Conservation (phyloP, 2,797 vertebrate genomes). For the Arctocebus calabarensis region DNA sequence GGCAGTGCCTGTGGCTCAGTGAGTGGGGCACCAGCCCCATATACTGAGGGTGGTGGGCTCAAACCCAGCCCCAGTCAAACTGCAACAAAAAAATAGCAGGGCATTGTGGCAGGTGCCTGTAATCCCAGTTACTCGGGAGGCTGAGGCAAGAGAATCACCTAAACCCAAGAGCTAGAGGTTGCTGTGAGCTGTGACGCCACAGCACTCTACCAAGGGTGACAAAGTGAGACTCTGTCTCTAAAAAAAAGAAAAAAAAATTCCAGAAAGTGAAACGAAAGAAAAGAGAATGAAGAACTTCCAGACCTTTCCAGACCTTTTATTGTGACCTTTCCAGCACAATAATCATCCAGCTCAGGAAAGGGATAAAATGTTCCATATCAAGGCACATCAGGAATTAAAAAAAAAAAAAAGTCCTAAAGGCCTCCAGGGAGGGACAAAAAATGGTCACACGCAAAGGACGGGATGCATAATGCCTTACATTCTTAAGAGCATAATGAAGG, state of each 20-base stretch:
- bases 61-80: too few relatives aligned
- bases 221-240: too few relatives aligned
- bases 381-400: neutral
- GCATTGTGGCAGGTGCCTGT: too few relatives aligned
- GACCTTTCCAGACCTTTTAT: neutral
- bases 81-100: too few relatives aligned
- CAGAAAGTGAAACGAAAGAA: constrained; percentile 20
- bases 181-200: too few relatives aligned
- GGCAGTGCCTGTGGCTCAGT: too few relatives aligned
- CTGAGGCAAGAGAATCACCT: too few relatives aligned
- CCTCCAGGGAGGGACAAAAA: neutral
- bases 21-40: too few relatives aligned
- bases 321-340: neutral
- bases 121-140: too few relatives aligned
- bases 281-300: neutral
- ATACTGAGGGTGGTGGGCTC: too few relatives aligned
- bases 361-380: neutral
- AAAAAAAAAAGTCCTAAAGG: neutral
- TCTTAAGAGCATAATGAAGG: neutral
- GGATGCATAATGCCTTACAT: neutral
- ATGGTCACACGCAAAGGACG: neutral
- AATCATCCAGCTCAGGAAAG: neutral
- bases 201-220: too few relatives aligned
- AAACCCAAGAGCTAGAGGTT: too few relatives aligned
- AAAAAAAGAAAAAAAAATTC: neutral